Conservation (phyloP, 1,140 invertebrate species). For the Halyomorpha halys region DNA sequence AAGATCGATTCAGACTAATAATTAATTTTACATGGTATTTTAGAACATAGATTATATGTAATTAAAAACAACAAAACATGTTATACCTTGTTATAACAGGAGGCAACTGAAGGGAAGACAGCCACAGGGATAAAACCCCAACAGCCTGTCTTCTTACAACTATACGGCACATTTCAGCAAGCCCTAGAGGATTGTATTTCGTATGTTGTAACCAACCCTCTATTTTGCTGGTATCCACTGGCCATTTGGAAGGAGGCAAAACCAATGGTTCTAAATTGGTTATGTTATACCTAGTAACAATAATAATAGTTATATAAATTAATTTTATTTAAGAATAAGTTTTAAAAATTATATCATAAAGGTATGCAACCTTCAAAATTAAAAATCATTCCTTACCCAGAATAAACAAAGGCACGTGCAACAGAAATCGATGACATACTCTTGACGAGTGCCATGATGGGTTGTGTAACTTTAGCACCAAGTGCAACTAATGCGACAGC, state of each 20-base stretch:
- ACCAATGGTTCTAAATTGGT: conserved; percentile 32
- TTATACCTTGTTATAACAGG: conserved; percentile 1
- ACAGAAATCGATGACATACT: background rate
- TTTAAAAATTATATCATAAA: background rate
- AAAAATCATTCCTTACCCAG: conserved; percentile 29
- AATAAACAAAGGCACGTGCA: conserved; percentile 32
- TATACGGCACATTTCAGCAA: conserved; percentile 40
- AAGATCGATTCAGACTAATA: no score
- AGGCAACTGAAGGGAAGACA: conserved; percentile 15
- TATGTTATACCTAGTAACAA: conserved; percentile 31
- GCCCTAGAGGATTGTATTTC: conserved; percentile 38
- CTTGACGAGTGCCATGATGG: no score
- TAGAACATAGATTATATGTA: no score
- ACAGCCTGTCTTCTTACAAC: conserved; percentile 33
- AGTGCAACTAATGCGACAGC: conserved; percentile 40
- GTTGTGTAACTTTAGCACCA: conserved; percentile 37
- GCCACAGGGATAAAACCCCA: background rate
- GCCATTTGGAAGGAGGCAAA: conserved; percentile 31
- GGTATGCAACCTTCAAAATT: no score
- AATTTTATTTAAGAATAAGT: background rate
- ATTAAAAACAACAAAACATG: background rate
- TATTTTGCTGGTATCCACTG: conserved; percentile 29
- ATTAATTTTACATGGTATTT: no score
- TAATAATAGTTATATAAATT: background rate
- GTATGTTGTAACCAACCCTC: conserved; percentile 33